Conservation (phyloP, 2,888 invertebrate genomes). For the Drosophila anomalipes region DNA sequence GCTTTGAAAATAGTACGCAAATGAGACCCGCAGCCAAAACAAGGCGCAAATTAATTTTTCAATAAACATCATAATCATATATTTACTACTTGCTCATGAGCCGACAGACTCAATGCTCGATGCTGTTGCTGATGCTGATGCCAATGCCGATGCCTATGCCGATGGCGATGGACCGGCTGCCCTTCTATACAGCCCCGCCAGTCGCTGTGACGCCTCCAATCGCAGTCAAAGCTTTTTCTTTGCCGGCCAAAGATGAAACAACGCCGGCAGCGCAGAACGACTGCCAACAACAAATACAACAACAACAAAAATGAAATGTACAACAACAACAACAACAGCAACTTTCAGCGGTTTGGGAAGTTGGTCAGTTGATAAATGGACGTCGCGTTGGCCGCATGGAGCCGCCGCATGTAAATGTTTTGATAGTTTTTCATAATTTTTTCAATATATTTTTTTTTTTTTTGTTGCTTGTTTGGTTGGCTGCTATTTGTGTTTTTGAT, state of each 20-base stretch:
- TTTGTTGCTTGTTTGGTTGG: slow-evolving; percentile 46
- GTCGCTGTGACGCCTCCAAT: slow-evolving; percentile 21
- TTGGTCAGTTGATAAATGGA: slow-evolving; percentile 81
- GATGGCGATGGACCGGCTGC: slow-evolving; percentile 1
- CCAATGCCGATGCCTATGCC: background rate
- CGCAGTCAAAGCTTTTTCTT: slow-evolving; percentile 47
- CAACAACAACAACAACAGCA: slow-evolving; percentile 49
- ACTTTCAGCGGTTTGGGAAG: slow-evolving; percentile 49
- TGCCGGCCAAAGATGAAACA: slow-evolving; percentile 72
- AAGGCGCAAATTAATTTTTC: slow-evolving; percentile 81
- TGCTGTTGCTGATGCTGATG: background rate
- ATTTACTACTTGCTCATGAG: slow-evolving; percentile 40
- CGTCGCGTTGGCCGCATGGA: slow-evolving; percentile 62
- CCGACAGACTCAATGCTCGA: slow-evolving; percentile 4
- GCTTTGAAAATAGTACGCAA: slow-evolving; percentile 77
- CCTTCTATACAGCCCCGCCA: slow-evolving; percentile 16
- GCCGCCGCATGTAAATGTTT: slow-evolving; percentile 77
- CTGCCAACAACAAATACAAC: slow-evolving; percentile 33
- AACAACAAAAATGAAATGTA: slow-evolving; percentile 33
- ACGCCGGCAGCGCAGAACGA: slow-evolving; percentile 65
- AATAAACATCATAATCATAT: slow-evolving; percentile 81
- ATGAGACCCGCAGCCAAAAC: slow-evolving; percentile 71
- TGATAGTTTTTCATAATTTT: slow-evolving; percentile 81
- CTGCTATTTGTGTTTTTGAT: slow-evolving; percentile 71
- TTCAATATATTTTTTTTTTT: slow-evolving; percentile 34